A percentile compares a stretch with the other conserved stretches of the same genome.
Evolutionary conservation across 2,888 invertebrate species (phyloP).

Genomic region (Tachina grossa): DNA sequence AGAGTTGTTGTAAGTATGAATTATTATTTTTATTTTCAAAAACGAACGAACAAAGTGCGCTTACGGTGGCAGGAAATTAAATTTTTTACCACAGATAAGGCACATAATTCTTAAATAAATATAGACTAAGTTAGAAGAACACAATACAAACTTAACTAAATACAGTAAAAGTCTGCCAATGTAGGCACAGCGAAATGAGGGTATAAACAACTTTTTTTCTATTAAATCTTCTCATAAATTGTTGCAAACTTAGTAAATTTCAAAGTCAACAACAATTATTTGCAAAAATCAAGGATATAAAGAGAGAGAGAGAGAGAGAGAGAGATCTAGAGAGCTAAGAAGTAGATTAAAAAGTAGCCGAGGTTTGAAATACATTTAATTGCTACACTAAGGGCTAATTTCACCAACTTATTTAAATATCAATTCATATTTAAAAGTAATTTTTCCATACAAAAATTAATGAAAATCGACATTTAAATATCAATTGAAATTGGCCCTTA

Average conservation of each 20-base stretch:
- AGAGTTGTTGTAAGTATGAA: constrained; percentile 85
- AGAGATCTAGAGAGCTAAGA: too few relatives aligned
- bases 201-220: background rate
- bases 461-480: too few relatives aligned
- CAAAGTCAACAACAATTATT: background rate
- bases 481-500: too few relatives aligned
- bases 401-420: too few relatives aligned
- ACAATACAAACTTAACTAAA: background rate
- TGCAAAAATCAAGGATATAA: background rate
- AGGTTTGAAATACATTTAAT: too few relatives aligned
- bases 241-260: background rate
- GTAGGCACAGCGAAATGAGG: background rate
- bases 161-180: background rate
- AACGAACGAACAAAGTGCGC: background rate
- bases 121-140: background rate
- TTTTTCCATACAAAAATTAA: too few relatives aligned
- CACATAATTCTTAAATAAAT: constrained; percentile 35
- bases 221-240: background rate
- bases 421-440: too few relatives aligned
- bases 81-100: constrained; percentile 58
- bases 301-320: background rate
- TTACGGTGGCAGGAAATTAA: constrained; percentile 46
- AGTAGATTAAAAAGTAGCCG: too few relatives aligned
- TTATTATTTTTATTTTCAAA: constrained; percentile 42
- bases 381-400: too few relatives aligned